These are phyloP conservation scores for Forbesichthys agassizii DNA, from an alignment of 2,113 vertebrate genomes.

Conservation along the genomic window DNA sequence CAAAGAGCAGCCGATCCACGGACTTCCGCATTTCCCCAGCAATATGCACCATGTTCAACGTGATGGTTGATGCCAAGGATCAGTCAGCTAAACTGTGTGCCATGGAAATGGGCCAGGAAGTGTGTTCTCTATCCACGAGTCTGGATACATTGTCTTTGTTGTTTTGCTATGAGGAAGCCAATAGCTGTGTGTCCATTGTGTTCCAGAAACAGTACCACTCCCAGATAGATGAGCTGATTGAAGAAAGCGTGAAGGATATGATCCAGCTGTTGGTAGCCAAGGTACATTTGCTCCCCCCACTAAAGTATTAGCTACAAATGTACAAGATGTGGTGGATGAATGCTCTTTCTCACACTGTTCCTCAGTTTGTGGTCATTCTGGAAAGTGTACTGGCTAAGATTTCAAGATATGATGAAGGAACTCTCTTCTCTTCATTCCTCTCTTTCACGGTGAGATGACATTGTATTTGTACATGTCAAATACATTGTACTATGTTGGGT, in stretches of 20 bases:
- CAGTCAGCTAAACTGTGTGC: constrained; percentile 98
- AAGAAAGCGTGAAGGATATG: constrained; percentile 99
- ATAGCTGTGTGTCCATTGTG: background rate
- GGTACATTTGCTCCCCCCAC: constrained; percentile 72
- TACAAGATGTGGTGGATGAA: background rate
- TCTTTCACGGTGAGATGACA: constrained; percentile 93
- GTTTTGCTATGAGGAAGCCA: too few species aligned
- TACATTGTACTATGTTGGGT: too few species aligned
- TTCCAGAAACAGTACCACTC: constrained; percentile 95
- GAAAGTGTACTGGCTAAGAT: constrained; percentile 97
- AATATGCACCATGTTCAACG: constrained; percentile 99
- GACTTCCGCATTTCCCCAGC: constrained; percentile 99
- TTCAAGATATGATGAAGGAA: constrained; percentile 98
- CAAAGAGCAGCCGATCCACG: constrained; percentile 98
- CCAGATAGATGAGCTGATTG: constrained; percentile 98
- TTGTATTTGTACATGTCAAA: background rate
- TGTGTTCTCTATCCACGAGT: constrained; percentile 55
- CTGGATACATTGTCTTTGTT: background rate
- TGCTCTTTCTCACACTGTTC: constrained; percentile 10
- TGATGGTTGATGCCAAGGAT: constrained; percentile 99
- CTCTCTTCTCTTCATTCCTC: constrained; percentile 98
- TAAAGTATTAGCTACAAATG: background rate
- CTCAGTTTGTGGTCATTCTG: constrained; percentile 93
- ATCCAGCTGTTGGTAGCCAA: constrained; percentile 97
- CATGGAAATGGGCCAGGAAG: constrained; percentile 99